Base-by-base conservation (phyloP, 2,113 vertebrate species). In the Callionymus lyra region DNA sequence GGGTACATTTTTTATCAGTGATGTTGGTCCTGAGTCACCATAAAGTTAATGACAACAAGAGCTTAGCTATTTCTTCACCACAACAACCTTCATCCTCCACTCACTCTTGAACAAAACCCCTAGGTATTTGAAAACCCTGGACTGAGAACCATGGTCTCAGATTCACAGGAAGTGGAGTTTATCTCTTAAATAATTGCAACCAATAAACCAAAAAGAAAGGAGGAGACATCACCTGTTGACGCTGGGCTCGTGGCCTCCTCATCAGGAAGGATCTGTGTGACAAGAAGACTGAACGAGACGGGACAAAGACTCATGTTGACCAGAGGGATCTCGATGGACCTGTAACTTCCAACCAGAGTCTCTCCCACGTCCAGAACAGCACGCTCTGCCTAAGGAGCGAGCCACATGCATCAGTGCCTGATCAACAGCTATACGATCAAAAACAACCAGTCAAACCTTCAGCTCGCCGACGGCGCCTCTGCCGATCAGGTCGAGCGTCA, bases 251-350 rank as follows among this genome's bases (percentile, higher is more conserved):
- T 10, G 13, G 73, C 42, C 32, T 32, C 48, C 14, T 47, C 45
- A 31, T 78, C 77, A 1, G 40, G 58, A 51, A 86, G 51, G 1
- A 1, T 65, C 65, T 93, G 91, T 42, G 89, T 72, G 34, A 91
- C 84, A 3, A 51, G 73, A 38, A 97, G 79, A 53, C 47, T 47
- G 40, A 91, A 93, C 38, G 78, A 75, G 51, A 97, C 57, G 6
- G 85, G 34, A 54, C 92, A 97, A 58, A 72, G 68, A 15, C 89
- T 85, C 0, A 83, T 71, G 33, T 98, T 98, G 31, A 89, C 65
- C 6, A 98, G 68, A 14, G 79, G 74, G 59, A 98, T 6, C 1
- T 73, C 56, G 68, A 81, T 66, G 16, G 81, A 78, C 56, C 80
- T 68, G 36, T 27, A 62, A 55, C 77, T 76, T 59, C 89, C 88